Base-by-base conservation (phyloP, 2,888 invertebrate genomes). In the Cecidostiba fungosa region DNA sequence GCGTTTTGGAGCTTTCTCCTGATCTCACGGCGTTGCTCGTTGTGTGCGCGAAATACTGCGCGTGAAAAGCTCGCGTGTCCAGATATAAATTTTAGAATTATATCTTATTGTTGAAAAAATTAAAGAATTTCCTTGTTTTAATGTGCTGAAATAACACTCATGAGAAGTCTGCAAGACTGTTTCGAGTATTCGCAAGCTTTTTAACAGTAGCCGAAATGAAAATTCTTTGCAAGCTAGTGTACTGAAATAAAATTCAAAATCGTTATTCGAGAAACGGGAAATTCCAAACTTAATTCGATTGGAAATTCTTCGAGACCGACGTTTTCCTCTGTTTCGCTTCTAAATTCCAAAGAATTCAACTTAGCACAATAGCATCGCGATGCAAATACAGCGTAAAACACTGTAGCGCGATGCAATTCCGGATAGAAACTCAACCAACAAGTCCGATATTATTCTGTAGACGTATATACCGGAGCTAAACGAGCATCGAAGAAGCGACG, bases 261-360 rank as follows among this genome's bases (percentile, higher is more conserved):
- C n/a, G 47, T 10, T n/a, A n/a, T 69, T 47, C 32, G 43, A 47
- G 12, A 47, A 47, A 26, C n/a, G 66, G 8, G 1, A 50, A 54
- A 70, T 79, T 70, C 16, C 19, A 79, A 70, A 77, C 43, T 77
- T 26, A 14, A 77, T 77, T 62, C 12, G 39, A 77, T 77, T 77
- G 19, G 26, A 59, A 76, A 54, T 59, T 76, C 50, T n/a, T 29
- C n/a, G 1, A 32, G 19, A n/a, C n/a, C 32, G 19, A 19, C 50
- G 6, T 54, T n/a, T 26, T 43, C 2, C 23, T 73, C 23, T 47
- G 16, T 73, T 73, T 43, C 3, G 12, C 3, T 1, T 62, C 36
- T 4, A 72, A 36, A 36, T 16, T 36, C n/a, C 16, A n/a, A 2
- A 39, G 16, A 39, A 23, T 72, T 72, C 2, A 39, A n/a, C 32